Evolutionary conservation across 2,888 invertebrate species (phyloP).

Genomic region (Athrips mouffetella): DNA sequence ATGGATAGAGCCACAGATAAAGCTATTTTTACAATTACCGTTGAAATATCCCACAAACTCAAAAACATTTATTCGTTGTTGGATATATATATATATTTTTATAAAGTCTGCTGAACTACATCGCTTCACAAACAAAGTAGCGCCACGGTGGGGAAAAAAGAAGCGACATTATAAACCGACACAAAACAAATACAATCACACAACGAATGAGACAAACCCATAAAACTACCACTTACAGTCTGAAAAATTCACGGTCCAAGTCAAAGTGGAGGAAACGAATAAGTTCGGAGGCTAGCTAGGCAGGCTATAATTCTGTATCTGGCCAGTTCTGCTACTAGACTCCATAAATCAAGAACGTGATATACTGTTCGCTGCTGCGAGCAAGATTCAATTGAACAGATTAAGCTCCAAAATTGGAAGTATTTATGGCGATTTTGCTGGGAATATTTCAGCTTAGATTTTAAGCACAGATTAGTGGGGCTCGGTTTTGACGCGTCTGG

Average conservation of each 20-base stretch:
- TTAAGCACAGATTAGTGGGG: not conserved
- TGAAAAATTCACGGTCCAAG: slow-evolving; percentile 3
- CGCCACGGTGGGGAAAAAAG: too few relatives aligned
- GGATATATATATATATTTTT: too few relatives aligned
- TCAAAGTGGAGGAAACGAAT: slow-evolving; percentile 29
- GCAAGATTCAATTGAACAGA: slow-evolving; percentile 18
- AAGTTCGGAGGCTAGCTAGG: slow-evolving; percentile 28
- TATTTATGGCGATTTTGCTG: slow-evolving; percentile 10
- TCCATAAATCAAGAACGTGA: slow-evolving; percentile 32
- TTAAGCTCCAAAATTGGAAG: slow-evolving; percentile 17
- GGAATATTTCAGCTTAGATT: slow-evolving; percentile 3
- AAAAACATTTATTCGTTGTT: too few relatives aligned
- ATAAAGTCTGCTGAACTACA: too few relatives aligned
- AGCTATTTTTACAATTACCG: too few relatives aligned
- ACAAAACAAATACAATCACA: not conserved
- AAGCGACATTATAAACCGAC: not conserved
- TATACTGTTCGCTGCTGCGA: slow-evolving; percentile 24
- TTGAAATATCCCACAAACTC: too few relatives aligned
- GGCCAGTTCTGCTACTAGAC: slow-evolving; percentile 19
- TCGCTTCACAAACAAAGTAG: too few relatives aligned
- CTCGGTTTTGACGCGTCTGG: not conserved
- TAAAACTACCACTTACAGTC: not conserved
- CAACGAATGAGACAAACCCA: not conserved
- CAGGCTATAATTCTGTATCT: slow-evolving; percentile 28
- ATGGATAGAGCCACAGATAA: too few relatives aligned